Base-by-base conservation (phyloP, 1,140 invertebrate genomes). In the Zaprionus capensis region DNA sequence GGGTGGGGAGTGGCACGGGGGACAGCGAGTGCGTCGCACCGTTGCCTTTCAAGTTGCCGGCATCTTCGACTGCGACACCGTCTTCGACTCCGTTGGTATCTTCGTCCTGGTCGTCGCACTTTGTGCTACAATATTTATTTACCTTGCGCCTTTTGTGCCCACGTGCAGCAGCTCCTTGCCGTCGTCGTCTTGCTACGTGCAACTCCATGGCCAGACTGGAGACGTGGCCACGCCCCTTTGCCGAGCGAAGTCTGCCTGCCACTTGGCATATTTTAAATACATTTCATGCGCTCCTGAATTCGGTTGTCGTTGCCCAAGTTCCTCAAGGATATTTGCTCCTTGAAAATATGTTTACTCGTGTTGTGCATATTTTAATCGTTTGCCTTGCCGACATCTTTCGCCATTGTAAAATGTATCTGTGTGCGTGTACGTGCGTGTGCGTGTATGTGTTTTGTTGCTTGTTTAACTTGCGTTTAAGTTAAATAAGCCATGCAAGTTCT, bases 331-430 rank as follows among this genome's bases (percentile, higher is more conserved):
- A 92, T 92, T 92, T 92, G 80, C 91, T 91, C 82, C 87, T 92
- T 88, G 79, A 92, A 88, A 92, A 92, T 84, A 85, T 92, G 87
- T 92, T 92, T 92, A 92, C 91, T 92, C 80, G 84, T 92, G 91
- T 92, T 92, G 91, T 92, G 91, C 91, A 92, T 92, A 92, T 92
- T 92, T 92, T 92, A 92, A 92, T 92, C 91, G 91, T 92, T 92
- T 91, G 78, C 87, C 88, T 88, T 92, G 73, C 82, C 75, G 70
- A 84, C 75, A 72, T 83, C 83, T 82, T 77, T 79, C 55, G 78
- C 70, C 74, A 83, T 61, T 68, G 56, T 28, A 57, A 49, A 46
- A 55, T 41, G 22, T 63, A 41, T 44, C 59, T 72, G 41, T 46
- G 41, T 46, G 46, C 11, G 7, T 4, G 15, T 56, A 26, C 7